Evolutionary conservation across 1,140 invertebrate genomes (phyloP).

Genomic region (Nebria ingens): DNA sequence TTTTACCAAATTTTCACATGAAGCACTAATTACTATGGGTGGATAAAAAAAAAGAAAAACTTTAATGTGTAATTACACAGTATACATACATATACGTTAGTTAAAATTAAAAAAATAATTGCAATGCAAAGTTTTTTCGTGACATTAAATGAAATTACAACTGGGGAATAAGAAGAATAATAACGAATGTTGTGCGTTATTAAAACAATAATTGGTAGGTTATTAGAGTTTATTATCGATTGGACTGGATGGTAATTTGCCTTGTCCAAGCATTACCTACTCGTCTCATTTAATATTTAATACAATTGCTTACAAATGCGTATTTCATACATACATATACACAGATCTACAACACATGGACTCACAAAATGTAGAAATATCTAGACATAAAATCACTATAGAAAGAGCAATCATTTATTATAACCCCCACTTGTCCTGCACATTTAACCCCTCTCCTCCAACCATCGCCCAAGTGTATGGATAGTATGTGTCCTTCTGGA

Average conservation of each 20-base stretch:
- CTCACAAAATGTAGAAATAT: background rate
- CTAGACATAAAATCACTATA: background rate
- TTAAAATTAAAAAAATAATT: constrained; percentile 1
- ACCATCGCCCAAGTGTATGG: background rate
- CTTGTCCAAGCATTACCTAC: background rate
- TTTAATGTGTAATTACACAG: too few relatives aligned
- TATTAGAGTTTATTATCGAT: background rate
- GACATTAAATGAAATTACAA: background rate
- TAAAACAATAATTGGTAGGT: background rate
- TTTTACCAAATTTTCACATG: too few relatives aligned
- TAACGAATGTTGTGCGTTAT: too few relatives aligned
- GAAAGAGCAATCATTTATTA: background rate
- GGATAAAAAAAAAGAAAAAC: too few relatives aligned
- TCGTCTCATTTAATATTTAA: background rate
- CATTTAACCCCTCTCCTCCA: background rate
- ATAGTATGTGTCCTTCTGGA: background rate
- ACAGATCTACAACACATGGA: background rate
- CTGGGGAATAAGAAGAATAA: too few relatives aligned
- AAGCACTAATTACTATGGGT: too few relatives aligned
- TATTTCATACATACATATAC: background rate
- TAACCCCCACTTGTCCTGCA: background rate
- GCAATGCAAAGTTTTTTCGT: background rate
- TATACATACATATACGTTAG: too few relatives aligned
- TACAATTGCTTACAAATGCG: background rate
- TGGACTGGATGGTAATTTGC: background rate